Conservation (phyloP, 2,797 vertebrate species). For the Tokudaia tokunoshimensis region DNA sequence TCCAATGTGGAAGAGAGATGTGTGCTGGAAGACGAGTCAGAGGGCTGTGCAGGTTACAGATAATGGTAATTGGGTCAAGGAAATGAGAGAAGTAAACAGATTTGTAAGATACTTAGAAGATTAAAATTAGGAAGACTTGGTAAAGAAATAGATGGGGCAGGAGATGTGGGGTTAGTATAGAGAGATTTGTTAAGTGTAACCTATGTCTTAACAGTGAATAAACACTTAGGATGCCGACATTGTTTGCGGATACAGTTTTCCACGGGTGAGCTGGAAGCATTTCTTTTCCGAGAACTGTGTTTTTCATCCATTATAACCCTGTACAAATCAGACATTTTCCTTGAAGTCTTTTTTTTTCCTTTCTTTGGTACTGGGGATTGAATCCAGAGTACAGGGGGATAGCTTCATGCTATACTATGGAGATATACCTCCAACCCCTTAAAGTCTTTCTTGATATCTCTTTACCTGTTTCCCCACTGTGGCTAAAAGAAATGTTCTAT, state of each 20-base stretch:
- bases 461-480: neutral
- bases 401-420: neutral
- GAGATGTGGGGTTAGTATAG: neutral
- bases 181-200: neutral
- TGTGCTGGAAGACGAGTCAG: neutral
- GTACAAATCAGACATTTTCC: constrained; percentile 16
- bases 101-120: constrained; percentile 19
- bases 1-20: constrained; percentile 1
- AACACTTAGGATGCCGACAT: neutral
- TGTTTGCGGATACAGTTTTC: neutral
- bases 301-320: constrained; percentile 7
- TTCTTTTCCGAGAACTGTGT: constrained; percentile 40
- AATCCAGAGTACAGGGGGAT: neutral
- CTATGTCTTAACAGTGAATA: neutral
- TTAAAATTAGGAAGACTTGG: constrained; percentile 28
- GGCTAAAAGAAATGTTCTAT: constrained; percentile 8
- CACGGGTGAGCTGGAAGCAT: neutral
- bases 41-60: neutral
- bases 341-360: neutral
- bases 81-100: constrained; percentile 6
- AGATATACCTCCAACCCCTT: neutral
- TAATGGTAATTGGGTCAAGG: neutral
- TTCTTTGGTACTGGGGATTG: neutral
- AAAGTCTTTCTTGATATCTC: constrained; percentile 31
- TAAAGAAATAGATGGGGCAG: neutral